Evolutionary conservation across 2,113 vertebrate species (phyloP).

Genomic region (Toxotes jaculatrix): DNA sequence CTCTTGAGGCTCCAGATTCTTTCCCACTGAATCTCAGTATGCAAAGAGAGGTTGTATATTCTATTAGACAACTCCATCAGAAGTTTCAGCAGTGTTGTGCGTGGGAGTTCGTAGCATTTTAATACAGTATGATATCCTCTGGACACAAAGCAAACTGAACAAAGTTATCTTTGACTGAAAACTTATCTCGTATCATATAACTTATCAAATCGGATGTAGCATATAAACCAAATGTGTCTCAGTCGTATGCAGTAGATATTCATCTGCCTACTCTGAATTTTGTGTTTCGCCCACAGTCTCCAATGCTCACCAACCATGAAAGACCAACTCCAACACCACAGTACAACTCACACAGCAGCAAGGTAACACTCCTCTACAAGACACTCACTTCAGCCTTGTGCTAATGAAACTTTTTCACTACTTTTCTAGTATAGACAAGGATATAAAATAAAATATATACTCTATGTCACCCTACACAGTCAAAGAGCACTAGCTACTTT

Average conservation of each 20-base stretch:
- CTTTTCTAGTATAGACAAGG: constrained; percentile 3
- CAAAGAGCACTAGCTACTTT: constrained; percentile 18
- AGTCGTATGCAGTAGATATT: constrained; percentile 24
- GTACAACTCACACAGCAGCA: constrained; percentile 64
- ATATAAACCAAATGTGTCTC: constrained; percentile 24
- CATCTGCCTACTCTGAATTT: constrained; percentile 38
- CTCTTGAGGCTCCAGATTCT: not conserved
- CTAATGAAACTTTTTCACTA: not conserved
- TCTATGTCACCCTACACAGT: not conserved
- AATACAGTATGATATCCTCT: constrained; percentile 21
- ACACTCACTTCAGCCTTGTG: not conserved
- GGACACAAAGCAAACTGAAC: constrained; percentile 28
- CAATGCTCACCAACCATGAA: constrained; percentile 62
- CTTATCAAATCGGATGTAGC: not conserved
- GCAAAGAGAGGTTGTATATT: not conserved
- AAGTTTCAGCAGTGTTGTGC: constrained; percentile 18
- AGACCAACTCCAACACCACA: constrained; percentile 52
- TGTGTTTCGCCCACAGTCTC: constrained; percentile 68
- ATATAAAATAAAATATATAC: constrained; percentile 8
- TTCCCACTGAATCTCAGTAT: constrained; percentile 17
- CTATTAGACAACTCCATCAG: constrained; percentile 5
- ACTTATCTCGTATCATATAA: not conserved
- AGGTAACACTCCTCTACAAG: constrained; percentile 66
- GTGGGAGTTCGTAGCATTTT: constrained; percentile 28
- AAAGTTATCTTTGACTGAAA: constrained; percentile 28